Base-by-base conservation (phyloP, 1,140 invertebrate species). In the Heterodera schachtii region DNA sequence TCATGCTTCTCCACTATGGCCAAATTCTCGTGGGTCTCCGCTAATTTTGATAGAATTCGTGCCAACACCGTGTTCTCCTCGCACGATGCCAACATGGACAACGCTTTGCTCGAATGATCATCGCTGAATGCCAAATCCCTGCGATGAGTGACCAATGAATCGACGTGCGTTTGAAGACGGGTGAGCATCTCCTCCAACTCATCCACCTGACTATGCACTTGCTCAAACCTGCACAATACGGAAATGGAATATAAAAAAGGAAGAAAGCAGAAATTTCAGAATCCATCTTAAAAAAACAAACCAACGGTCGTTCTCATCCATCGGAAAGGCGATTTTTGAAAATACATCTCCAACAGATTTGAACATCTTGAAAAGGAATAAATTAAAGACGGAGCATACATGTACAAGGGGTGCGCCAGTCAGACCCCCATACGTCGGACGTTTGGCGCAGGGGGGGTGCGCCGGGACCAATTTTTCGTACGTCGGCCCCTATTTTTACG, bases 241-340 rank as follows among this genome's bases (percentile, higher is more conserved):
- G 8, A 7, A 31, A 74, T 13, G 2, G 73, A 11, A 47, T 19
- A 21, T 43, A 52, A 75, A 75, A 19, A 6, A 52, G 6, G 60
- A 21, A 31, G 0, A 16, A 47, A 43, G n/a, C 41, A 46, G 41
- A 52, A 16, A 31, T 31, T 31, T 31, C 31, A 31, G 31, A 52
- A 52, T 52, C 13, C 19, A 64, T 64, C 16, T 16, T 31, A 21
- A 31, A 11, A 11, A 43, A 31, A 31, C 49, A 2, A n/a, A 79
- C 97, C 97, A 99, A 95, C 98, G 91, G 92, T 99, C 97, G 87
- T 94, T 95, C 92, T 99, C 97, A 90, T 98, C 97, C 96, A 99
- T 99, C 92, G 96, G 96, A 91, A 96, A 98, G 4, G 97, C 96
- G 80, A 99, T 98, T 91, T 99, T 99, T 89, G 96, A 97, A 70